Percentiles rank a stretch among this genome's conserved stretches.
Evolutionary conservation across 2,113 vertebrate species (phyloP).

Genomic region (Arizona elegans): DNA sequence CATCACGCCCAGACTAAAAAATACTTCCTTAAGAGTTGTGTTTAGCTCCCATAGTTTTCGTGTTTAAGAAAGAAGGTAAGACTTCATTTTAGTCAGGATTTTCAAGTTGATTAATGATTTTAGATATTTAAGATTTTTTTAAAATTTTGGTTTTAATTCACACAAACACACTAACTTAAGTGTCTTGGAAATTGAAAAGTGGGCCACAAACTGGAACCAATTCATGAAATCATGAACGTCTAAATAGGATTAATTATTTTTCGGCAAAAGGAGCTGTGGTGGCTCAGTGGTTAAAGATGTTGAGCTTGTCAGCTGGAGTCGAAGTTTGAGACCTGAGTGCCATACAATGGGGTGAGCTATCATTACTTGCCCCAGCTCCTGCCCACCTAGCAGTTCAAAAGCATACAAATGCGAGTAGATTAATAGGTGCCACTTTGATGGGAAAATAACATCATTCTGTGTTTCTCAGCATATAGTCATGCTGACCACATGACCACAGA

Average conservation of each 20-base stretch:
- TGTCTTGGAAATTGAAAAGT: neutral
- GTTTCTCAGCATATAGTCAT: neutral
- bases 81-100: neutral
- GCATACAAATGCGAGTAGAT: neutral
- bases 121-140: neutral
- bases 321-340: neutral
- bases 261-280: neutral
- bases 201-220: neutral
- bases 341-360: neutral
- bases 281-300: neutral
- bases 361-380: neutral
- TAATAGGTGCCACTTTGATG: neutral
- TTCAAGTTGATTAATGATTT: neutral
- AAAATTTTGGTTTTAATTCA: neutral
- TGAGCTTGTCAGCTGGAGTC: neutral
- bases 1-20: neutral
- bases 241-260: neutral
- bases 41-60: neutral
- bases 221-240: neutral
- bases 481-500: neutral
- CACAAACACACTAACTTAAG: neutral
- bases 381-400: neutral
- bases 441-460: neutral
- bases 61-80: neutral
- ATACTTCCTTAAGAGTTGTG: neutral